Evolutionary conservation across 2,888 invertebrate genomes (phyloP).

Genomic region (Leptinotarsa rubiginosa): DNA sequence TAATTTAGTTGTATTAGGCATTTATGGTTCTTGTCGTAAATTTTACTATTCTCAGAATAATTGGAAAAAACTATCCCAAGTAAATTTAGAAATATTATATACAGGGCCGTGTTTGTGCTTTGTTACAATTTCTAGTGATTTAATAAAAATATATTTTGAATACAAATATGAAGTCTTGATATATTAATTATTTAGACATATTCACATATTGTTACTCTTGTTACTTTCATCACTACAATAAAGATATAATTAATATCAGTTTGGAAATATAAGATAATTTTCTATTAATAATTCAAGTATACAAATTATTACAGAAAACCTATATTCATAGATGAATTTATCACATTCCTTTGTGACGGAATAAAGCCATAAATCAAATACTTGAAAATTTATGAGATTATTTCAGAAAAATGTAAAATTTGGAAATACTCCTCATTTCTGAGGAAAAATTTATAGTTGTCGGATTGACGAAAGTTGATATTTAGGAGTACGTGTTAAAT

Average conservation of each 20-base stretch:
- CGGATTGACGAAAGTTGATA: neutral
- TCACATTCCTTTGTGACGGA: slow-evolving; percentile 31
- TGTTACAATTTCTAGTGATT: no score
- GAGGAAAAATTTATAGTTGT: neutral
- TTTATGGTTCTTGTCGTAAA: no score
- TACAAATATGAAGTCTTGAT: no score
- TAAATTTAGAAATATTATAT: no score
- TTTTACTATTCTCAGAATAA: no score
- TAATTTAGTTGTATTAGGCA: no score
- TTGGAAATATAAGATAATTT: slow-evolving; percentile 23
- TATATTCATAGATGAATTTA: slow-evolving; percentile 37
- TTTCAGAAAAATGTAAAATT: slow-evolving; percentile 30
- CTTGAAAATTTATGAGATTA: slow-evolving; percentile 29
- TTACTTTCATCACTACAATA: slow-evolving; percentile 33
- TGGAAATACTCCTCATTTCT: neutral
- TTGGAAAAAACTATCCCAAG: no score
- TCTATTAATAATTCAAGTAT: slow-evolving; percentile 31
- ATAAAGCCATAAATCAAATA: slow-evolving; percentile 4
- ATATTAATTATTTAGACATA: no score
- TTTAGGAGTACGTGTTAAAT: neutral
- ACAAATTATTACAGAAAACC: slow-evolving; percentile 35
- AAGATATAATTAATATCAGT: slow-evolving; percentile 30
- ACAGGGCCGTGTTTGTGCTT: no score
- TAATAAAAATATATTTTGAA: no score
- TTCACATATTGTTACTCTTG: neutral